A percentile compares a stretch with the other conserved stretches of the same genome.
Evolutionary conservation across 2,113 vertebrate species (phyloP).

Genomic region (Sinocyclocheilus anshuiensis): DNA sequence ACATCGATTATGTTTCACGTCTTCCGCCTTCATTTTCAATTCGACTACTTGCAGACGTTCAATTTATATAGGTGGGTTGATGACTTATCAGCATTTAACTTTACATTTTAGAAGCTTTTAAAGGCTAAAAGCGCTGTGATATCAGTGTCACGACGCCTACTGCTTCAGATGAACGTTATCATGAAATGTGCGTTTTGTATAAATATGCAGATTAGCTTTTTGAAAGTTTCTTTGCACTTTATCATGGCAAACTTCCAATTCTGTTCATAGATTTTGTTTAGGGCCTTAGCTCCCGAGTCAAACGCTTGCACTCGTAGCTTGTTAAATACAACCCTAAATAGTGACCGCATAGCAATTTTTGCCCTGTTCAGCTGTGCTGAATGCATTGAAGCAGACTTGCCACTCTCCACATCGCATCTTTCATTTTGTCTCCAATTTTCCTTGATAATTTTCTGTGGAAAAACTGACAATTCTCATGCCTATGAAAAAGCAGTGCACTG

Average conservation of each 20-base stretch:
- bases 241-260: slow-evolving; percentile 1
- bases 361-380: slow-evolving; percentile 58
- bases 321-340: neutral
- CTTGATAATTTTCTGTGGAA: slow-evolving; percentile 74
- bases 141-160: neutral
- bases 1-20: neutral
- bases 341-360: neutral
- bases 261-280: neutral
- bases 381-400: slow-evolving; percentile 60
- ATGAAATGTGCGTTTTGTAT: neutral
- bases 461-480: slow-evolving; percentile 72
- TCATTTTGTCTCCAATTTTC: slow-evolving; percentile 71
- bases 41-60: neutral
- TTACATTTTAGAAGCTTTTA: neutral
- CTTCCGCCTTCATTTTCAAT: neutral
- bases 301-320: neutral
- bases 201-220: neutral
- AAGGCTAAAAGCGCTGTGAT: slow-evolving; percentile 11
- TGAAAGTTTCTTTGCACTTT: neutral
- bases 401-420: slow-evolving; percentile 63
- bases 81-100: slow-evolving; percentile 2
- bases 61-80: neutral
- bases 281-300: neutral
- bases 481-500: slow-evolving; percentile 59
- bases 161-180: slow-evolving; percentile 1